Conservation (phyloP, 1,140 invertebrate species). For the Thaumetopoea pityocampa region DNA sequence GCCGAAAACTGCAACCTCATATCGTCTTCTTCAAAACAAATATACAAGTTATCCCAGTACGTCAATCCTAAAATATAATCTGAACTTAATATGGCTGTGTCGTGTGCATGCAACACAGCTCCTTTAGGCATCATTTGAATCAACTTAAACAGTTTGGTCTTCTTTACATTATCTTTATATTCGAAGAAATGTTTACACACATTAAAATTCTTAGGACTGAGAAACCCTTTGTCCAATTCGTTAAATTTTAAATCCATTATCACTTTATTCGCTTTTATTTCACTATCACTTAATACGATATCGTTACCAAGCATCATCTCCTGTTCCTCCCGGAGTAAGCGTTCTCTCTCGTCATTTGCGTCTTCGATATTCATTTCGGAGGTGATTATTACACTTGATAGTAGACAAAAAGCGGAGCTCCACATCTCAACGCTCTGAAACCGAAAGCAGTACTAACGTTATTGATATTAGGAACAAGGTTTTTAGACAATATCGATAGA, state of each 20-base stretch:
- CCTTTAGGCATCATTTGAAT: conserved; percentile 84
- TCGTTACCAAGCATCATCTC: conserved; percentile 70
- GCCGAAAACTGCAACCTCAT: conserved; percentile 54
- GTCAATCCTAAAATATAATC: conserved; percentile 84
- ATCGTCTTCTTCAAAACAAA: conserved; percentile 72
- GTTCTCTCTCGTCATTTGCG: conserved; percentile 38
- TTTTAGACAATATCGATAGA: too few relatives aligned
- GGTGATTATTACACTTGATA: conserved; percentile 17
- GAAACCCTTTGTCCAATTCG: conserved; percentile 77
- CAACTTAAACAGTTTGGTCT: conserved; percentile 81
- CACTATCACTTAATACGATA: conserved; percentile 74
- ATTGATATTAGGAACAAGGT: too few relatives aligned
- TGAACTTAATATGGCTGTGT: conserved; percentile 78
- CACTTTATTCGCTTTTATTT: conserved; percentile 79
- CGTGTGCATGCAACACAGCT: conserved; percentile 83
- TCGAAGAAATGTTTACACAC: conserved; percentile 83
- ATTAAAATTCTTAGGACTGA: conserved; percentile 77
- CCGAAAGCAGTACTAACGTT: conserved; percentile 14
- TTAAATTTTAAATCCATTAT: conserved; percentile 80
- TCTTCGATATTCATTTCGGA: conserved; percentile 20
- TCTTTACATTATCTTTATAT: conserved; percentile 78
- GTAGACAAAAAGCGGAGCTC: conserved; percentile 15
- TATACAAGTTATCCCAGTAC: conserved; percentile 82
- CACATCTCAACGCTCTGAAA: conserved; percentile 30
- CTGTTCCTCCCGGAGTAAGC: conserved; percentile 45